phyloP scores from a whole-genome alignment of 2,888 invertebrate genomes.

The Machimus atricapillus region DNA sequence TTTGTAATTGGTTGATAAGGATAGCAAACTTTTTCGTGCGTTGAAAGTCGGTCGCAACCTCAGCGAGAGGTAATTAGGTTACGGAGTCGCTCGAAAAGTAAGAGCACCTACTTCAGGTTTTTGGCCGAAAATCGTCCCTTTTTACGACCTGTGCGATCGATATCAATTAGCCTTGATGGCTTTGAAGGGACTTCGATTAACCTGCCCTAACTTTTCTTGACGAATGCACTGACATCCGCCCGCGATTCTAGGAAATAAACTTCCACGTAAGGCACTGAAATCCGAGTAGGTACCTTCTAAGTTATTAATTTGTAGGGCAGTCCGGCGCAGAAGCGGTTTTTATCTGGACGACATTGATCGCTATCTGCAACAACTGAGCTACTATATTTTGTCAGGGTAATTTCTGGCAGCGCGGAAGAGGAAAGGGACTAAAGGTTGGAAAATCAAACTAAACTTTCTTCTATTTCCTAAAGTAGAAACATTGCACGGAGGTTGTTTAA shows the following conservation, averaged over 20 bases:
- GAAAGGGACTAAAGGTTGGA: neutral
- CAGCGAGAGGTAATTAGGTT: constrained; percentile 10
- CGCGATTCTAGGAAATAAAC: neutral
- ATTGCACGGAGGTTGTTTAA: constrained; percentile 22
- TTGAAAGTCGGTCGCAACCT: neutral
- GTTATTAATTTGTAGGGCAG: neutral
- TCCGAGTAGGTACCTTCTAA: neutral
- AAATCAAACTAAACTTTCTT: constrained; percentile 19
- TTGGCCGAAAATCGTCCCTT: neutral
- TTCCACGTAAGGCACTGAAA: neutral
- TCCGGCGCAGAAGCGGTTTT: neutral
- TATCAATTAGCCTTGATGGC: constrained; percentile 12
- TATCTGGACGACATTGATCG: neutral
- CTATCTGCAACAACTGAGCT: neutral
- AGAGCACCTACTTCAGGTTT: neutral
- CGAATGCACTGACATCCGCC: neutral
- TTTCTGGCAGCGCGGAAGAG: neutral
- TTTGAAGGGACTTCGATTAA: neutral
- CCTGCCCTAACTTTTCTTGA: neutral
- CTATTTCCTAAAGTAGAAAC: constrained; percentile 18
- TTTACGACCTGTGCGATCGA: neutral
- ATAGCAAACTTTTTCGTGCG: neutral
- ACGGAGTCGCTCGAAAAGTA: neutral
- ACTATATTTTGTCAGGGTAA: neutral
- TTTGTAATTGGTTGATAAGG: neutral